These are phyloP conservation scores for Drosophila setosimentum DNA, from an alignment of 2,888 invertebrate species.

Conservation along the genomic window DNA sequence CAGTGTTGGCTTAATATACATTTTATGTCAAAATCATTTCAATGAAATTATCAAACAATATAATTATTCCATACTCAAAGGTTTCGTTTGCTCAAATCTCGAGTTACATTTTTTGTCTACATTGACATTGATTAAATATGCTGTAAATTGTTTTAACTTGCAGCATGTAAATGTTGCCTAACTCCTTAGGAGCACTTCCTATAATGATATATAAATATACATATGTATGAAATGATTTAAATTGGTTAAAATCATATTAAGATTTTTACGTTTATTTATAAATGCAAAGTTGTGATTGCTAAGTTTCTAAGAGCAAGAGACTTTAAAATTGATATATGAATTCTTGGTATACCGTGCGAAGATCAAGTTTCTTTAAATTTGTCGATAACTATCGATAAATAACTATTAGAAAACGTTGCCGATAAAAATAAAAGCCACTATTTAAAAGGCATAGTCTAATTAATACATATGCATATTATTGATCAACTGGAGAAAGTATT, in stretches of 20 bases:
- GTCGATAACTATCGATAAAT: too few species aligned
- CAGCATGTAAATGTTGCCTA: constrained; percentile 38
- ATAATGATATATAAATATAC: neutral
- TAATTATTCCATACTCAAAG: constrained; percentile 43
- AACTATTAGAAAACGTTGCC: too few species aligned
- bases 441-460: too few species aligned
- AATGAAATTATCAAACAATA: constrained; percentile 42
- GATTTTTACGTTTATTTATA: neutral
- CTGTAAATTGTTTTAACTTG: constrained; percentile 10
- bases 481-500: too few species aligned
- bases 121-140: constrained; percentile 24
- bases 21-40: neutral
- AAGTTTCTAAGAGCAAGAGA: too few species aligned
- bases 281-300: neutral
- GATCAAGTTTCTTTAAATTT: too few species aligned
- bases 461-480: too few species aligned
- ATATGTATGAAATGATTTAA: neutral
- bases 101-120: constrained; percentile 26
- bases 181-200: neutral
- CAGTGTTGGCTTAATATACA: constrained; percentile 6
- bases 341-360: too few species aligned
- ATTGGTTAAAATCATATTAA: neutral
- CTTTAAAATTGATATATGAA: too few species aligned
- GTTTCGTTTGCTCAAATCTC: constrained; percentile 46
- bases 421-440: too few species aligned